A percentile compares a stretch with the other conserved stretches of the same genome.
Conservation (phyloP, 2,888 invertebrate species). For the Epinotia ramella region DNA sequence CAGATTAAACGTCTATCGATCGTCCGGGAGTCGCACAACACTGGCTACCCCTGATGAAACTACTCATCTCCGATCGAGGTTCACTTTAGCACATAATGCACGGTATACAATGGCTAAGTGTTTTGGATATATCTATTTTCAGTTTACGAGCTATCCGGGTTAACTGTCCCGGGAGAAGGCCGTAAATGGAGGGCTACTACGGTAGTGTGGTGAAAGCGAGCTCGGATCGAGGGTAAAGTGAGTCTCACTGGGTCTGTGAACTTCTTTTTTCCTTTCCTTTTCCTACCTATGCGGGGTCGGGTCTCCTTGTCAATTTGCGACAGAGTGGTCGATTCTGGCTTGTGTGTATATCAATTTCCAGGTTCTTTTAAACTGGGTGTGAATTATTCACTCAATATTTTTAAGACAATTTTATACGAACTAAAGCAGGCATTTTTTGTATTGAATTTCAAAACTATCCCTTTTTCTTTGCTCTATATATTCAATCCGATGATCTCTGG, state of each 20-base stretch:
- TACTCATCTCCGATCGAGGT: constrained; percentile 21
- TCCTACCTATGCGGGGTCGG: too few species aligned
- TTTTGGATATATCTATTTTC: constrained; percentile 45
- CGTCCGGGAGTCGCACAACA: neutral
- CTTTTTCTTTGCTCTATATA: too few species aligned
- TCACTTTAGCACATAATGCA: constrained; percentile 27
- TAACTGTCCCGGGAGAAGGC: constrained; percentile 34
- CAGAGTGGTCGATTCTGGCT: too few species aligned
- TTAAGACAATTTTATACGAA: too few species aligned
- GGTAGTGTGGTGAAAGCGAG: neutral
- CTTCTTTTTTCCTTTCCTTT: too few species aligned
- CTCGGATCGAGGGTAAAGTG: constrained; percentile 4
- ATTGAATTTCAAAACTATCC: too few species aligned
- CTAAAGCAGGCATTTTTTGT: too few species aligned
- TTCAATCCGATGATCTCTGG: too few species aligned
- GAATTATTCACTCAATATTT: too few species aligned
- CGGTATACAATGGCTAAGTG: constrained; percentile 45
- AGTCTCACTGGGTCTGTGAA: neutral
- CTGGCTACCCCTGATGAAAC: neutral
- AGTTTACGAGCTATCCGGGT: constrained; percentile 38
- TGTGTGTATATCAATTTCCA: too few species aligned
- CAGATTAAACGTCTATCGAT: neutral
- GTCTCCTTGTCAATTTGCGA: too few species aligned
- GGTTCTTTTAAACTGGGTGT: too few species aligned
- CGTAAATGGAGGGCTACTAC: constrained; percentile 33